These are phyloP conservation scores for Acanthiza pusilla DNA, from an alignment of 2,797 vertebrate genomes.

Conservation along the genomic window DNA sequence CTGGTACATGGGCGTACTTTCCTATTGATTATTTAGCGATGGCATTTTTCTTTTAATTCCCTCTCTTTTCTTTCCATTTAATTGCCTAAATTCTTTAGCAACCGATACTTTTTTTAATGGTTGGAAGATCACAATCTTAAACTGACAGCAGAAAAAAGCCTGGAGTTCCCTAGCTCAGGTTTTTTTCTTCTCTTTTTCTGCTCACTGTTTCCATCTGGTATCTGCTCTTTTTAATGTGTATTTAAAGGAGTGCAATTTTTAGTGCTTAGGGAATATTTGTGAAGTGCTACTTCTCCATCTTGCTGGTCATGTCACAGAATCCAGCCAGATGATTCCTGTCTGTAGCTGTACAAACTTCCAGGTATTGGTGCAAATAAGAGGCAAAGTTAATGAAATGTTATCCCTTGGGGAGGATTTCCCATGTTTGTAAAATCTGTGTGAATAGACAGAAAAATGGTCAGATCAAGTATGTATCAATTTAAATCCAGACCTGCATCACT, in stretches of 20 bases:
- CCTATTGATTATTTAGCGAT: not conserved
- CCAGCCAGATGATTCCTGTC: not conserved
- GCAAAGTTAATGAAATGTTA: not conserved
- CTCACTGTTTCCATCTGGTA: not conserved
- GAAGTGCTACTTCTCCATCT: not conserved
- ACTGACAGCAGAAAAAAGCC: not conserved
- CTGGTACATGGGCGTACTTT: not conserved
- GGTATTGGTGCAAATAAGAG: not conserved
- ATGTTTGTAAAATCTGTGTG: not conserved
- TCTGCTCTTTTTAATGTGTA: not conserved
- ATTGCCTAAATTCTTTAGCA: not conserved
- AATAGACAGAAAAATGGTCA: not conserved
- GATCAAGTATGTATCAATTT: not conserved
- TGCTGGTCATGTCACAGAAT: not conserved
- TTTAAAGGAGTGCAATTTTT: not conserved
- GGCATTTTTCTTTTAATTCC: not conserved
- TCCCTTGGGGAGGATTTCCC: not conserved
- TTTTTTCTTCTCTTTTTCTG: not conserved
- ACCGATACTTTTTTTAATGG: not conserved
- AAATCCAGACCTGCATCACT: not conserved
- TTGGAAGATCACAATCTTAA: not conserved
- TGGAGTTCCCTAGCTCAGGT: not conserved
- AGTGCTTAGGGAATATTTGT: not conserved
- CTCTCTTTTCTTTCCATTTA: not conserved
- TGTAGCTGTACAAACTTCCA: not conserved